A percentile compares a stretch with the other conserved stretches of the same genome.
phyloP scores from a whole-genome alignment of 2,888 invertebrate species.

The Nysson spinosus region DNA sequence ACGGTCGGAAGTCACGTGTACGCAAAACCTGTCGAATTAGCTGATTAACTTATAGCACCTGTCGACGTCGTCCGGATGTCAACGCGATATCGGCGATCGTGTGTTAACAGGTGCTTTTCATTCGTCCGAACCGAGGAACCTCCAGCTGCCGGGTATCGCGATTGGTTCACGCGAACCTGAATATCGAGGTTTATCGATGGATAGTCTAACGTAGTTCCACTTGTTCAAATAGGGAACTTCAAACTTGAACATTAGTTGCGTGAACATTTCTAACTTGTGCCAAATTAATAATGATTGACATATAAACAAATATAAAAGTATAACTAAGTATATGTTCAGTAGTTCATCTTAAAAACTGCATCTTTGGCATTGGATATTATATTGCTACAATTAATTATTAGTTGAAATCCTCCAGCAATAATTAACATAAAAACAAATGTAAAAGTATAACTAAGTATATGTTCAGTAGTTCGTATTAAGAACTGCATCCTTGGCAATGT shows the following conservation, averaged over 20 bases:
- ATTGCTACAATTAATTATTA: too few relatives aligned
- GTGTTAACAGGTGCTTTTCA: slow-evolving; percentile 58
- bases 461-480: too few relatives aligned
- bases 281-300: too few relatives aligned
- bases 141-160: slow-evolving; percentile 31
- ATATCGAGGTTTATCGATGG: slow-evolving; percentile 37
- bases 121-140: slow-evolving; percentile 23
- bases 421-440: too few relatives aligned
- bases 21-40: slow-evolving; percentile 53
- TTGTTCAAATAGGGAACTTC: slow-evolving; percentile 17
- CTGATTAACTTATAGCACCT: slow-evolving; percentile 57
- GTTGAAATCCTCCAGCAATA: too few relatives aligned
- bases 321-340: too few relatives aligned
- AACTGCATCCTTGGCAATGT: too few relatives aligned
- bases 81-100: slow-evolving; percentile 31
- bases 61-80: slow-evolving; percentile 45
- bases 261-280: too few relatives aligned
- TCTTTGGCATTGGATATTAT: too few relatives aligned
- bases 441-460: too few relatives aligned
- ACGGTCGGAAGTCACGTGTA: slow-evolving; percentile 46
- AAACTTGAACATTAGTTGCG: background rate
- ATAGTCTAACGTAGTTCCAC: slow-evolving; percentile 22
- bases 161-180: slow-evolving; percentile 37
- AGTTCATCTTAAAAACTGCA: too few relatives aligned
- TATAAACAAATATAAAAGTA: too few relatives aligned